Base-by-base conservation (phyloP, 2,888 invertebrate genomes). In the Dicycla oo region DNA sequence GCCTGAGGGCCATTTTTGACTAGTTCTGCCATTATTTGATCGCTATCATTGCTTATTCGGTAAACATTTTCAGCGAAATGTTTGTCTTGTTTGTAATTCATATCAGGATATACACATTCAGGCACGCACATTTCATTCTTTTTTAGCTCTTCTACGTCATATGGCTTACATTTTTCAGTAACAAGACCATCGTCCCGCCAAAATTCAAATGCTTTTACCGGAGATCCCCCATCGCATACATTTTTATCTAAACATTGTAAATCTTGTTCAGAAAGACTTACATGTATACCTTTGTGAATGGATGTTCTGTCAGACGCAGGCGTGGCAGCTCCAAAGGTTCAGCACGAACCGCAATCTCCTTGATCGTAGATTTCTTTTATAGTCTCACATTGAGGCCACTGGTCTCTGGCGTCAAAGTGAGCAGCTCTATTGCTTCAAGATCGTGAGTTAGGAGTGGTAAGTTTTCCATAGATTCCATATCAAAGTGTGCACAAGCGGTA, bases 231-330 rank as follows among this genome's bases (percentile, higher is more conserved):
- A 0, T 0, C 0, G 20, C 77, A 82, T 1, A 73, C 70, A 10
- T 54, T 0, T 0, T 11, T 0, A 1, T 34, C 0, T 0, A 3
- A 0, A 69, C 83, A 82, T 51, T 70, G 43, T 0, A 82, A 40
- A 47, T 82, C 82, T 73, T 82, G 69, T 71, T 77, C 77, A 20
- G 83, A 54, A 34, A 82, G 76, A 11, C 47, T 40, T 0, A 82
- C 73, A 2, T 71, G 38, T 49, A 56, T 2, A 6, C 54, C 7
- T 64, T 68, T 82, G n/a, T 76, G 80, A 4, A 84, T 84, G 40
- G 84, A 84, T 2, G 61, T 76, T 73, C 84, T 80, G n/a, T 84
- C 83, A 6, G 84, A 79, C 0, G 81, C 79, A 45, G 74, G 61
- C 0, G 69, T 69, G 3, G 62, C 82, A 7, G 60, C 13, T 30